Percentiles rank a stretch among this genome's conserved stretches.
Evolutionary conservation across 2,888 invertebrate species (phyloP).

Genomic region (Drosophila nigricruria): DNA sequence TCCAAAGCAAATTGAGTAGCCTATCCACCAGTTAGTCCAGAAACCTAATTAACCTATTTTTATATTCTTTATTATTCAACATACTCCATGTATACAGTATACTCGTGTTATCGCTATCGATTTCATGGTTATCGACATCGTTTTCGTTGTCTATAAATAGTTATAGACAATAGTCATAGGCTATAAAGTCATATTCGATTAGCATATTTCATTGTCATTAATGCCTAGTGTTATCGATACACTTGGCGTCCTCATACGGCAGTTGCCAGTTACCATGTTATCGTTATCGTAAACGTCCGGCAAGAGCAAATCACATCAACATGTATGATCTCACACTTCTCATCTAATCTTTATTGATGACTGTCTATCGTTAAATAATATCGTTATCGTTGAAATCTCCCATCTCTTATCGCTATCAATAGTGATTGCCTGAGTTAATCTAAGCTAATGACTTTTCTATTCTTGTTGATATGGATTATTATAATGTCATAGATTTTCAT

Average conservation of each 20-base stretch:
- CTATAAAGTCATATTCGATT: background rate
- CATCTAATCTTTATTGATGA: no score
- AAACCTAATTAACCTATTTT: background rate
- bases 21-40: conserved; percentile 40
- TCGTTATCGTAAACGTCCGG: background rate
- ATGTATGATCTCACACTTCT: no score
- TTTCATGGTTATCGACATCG: background rate
- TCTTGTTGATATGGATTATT: background rate
- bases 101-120: background rate
- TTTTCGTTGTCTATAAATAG: background rate
- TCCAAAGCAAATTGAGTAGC: background rate
- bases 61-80: background rate
- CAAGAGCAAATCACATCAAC: no score
- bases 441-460: background rate
- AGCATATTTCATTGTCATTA: background rate
- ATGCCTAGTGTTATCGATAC: background rate
- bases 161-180: no score
- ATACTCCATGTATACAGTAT: background rate
- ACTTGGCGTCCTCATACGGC: background rate
- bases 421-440: background rate
- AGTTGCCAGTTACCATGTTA: background rate
- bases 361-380: background rate
- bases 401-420: background rate
- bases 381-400: background rate
- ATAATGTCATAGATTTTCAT: no score